Conservation (phyloP, 2,888 invertebrate species). For the Epiperipatus broadwayi region DNA sequence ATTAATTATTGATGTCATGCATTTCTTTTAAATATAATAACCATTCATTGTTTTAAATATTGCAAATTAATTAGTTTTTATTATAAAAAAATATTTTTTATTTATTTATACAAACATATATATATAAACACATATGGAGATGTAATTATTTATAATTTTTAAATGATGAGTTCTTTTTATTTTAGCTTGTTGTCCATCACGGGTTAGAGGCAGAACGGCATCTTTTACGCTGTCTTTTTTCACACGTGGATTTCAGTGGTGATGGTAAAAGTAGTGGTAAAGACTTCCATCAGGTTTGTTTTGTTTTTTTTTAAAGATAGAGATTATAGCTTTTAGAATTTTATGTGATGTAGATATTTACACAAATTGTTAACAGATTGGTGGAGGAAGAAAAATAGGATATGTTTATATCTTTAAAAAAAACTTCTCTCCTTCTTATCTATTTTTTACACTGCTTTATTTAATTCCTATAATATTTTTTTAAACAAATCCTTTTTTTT, state of each 20-base stretch:
- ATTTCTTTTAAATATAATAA: too few species aligned
- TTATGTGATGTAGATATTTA: too few species aligned
- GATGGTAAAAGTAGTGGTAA: conserved; percentile 33
- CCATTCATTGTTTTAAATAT: too few species aligned
- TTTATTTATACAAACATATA: conserved; percentile 4
- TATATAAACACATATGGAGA: background rate
- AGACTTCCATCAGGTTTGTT: conserved; percentile 30
- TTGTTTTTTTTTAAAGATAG: conserved; percentile 12
- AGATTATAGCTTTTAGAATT: too few species aligned
- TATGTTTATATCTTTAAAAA: too few species aligned
- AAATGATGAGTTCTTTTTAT: conserved; percentile 20
- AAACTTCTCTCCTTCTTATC: too few species aligned
- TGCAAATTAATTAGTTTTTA: background rate
- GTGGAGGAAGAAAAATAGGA: too few species aligned
- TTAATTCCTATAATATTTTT: too few species aligned
- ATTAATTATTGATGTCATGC: too few species aligned
- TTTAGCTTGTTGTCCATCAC: conserved; percentile 66
- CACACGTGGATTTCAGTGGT: conserved; percentile 60
- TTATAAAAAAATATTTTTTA: background rate
- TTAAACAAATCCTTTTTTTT: too few species aligned
- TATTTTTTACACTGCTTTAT: too few species aligned
- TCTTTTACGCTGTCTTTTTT: conserved; percentile 80
- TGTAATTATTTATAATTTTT: conserved; percentile 7
- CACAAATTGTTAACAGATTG: too few species aligned
- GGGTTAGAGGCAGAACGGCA: conserved; percentile 94